phyloP scores from a whole-genome alignment of 2,797 vertebrate genomes.

The Parauchenoglanis ngamensis region DNA sequence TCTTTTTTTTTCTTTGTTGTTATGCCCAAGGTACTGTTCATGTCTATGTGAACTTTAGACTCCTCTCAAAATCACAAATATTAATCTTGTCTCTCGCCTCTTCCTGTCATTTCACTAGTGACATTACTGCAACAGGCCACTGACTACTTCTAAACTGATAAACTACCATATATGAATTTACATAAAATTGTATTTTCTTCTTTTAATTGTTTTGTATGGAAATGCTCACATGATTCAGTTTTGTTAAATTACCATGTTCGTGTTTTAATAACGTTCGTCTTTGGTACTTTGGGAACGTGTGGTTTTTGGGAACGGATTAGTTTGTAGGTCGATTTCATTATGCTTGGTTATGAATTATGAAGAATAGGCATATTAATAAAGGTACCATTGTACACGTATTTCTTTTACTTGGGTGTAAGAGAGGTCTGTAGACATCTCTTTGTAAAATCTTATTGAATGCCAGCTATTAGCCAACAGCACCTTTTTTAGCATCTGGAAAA shows the following conservation, averaged over 20 bases:
- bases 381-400: neutral
- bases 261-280: neutral
- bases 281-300: neutral
- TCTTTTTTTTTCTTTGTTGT: neutral
- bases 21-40: no score
- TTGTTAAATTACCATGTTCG: neutral
- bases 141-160: neutral
- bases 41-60: neutral
- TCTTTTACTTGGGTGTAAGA: neutral
- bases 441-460: neutral
- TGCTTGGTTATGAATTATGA: neutral
- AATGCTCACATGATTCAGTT: neutral
- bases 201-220: neutral
- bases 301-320: neutral
- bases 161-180: neutral
- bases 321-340: neutral
- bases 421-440: neutral
- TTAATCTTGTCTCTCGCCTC: neutral
- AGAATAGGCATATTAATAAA: neutral
- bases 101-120: neutral
- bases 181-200: neutral
- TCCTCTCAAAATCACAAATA: neutral
- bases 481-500: constrained; percentile 31
- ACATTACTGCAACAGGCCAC: neutral
- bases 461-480: constrained; percentile 11